Evolutionary conservation across 2,797 vertebrate genomes (phyloP).

Genomic region (Lates japonicus): DNA sequence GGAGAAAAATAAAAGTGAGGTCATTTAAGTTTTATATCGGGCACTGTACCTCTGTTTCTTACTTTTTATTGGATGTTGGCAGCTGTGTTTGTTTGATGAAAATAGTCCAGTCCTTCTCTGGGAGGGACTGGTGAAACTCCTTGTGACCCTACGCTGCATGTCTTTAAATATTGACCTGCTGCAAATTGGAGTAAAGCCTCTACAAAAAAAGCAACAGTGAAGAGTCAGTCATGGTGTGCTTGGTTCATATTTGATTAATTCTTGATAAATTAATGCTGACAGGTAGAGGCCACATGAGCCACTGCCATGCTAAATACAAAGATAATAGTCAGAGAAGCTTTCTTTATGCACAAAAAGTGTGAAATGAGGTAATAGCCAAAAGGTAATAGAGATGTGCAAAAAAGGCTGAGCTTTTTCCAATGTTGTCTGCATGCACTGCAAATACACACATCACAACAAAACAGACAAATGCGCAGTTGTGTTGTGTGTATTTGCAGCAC

Average conservation of each 20-base stretch:
- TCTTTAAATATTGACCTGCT: slow-evolving; percentile 43
- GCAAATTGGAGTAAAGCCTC: slow-evolving; percentile 21
- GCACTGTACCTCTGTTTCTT: slow-evolving; percentile 17
- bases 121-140: slow-evolving; percentile 35
- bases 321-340: neutral
- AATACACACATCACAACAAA: no score
- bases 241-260: slow-evolving; percentile 49
- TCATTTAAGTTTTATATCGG: slow-evolving; percentile 57
- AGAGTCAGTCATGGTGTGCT: slow-evolving; percentile 7
- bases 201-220: neutral
- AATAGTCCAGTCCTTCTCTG: slow-evolving; percentile 40
- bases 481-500: no score
- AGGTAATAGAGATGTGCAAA: neutral
- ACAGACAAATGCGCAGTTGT: no score
- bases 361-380: slow-evolving; percentile 1
- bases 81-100: slow-evolving; percentile 58
- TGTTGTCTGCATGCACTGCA: no score
- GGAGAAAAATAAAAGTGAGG: slow-evolving; percentile 69
- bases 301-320: neutral
- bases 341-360: neutral
- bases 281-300: slow-evolving; percentile 32
- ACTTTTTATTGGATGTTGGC: slow-evolving; percentile 55
- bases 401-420: no score
- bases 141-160: slow-evolving; percentile 29
- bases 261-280: slow-evolving; percentile 60